A percentile compares a stretch with the other conserved stretches of the same genome.
Evolutionary conservation across 2,888 invertebrate species (phyloP).

Genomic region (Shargacucullia verbasci): DNA sequence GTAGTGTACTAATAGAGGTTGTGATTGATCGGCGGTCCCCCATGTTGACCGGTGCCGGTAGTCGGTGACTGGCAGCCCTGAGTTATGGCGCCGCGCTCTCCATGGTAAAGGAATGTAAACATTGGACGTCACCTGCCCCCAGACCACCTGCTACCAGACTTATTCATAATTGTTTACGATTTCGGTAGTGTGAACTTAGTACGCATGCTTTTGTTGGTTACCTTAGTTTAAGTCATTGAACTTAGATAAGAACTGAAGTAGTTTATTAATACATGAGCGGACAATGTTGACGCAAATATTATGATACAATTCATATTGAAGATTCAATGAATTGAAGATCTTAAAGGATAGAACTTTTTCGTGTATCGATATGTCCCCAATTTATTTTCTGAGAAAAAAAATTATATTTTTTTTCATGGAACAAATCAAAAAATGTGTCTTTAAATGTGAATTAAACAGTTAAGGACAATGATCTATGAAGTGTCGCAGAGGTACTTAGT

Average conservation of each 20-base stretch:
- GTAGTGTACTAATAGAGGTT: constrained; percentile 49
- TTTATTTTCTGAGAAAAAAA: too few relatives aligned
- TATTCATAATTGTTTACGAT: constrained; percentile 27
- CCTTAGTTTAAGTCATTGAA: too few relatives aligned
- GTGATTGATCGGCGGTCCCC: constrained; percentile 65
- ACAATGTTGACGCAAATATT: too few relatives aligned
- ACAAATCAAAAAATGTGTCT: too few relatives aligned
- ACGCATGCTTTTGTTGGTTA: too few relatives aligned
- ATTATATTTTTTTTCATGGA: too few relatives aligned
- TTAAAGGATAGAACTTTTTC: too few relatives aligned
- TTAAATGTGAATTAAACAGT: constrained; percentile 24
- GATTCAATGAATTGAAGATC: too few relatives aligned
- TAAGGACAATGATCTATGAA: constrained; percentile 42
- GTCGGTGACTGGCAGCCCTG: constrained; percentile 15
- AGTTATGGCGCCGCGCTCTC: constrained; percentile 70
- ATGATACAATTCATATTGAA: too few relatives aligned
- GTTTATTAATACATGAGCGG: too few relatives aligned
- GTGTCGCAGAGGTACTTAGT: constrained; percentile 48
- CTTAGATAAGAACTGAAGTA: too few relatives aligned
- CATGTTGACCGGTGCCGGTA: constrained; percentile 18
- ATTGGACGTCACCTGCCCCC: constrained; percentile 53
- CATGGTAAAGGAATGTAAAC: constrained; percentile 86
- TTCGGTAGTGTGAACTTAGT: not conserved
- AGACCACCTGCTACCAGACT: constrained; percentile 40
- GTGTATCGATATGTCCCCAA: too few relatives aligned